These are phyloP conservation scores for Crotalus helleri DNA, from an alignment of 2,113 vertebrate species.

Conservation along the genomic window DNA sequence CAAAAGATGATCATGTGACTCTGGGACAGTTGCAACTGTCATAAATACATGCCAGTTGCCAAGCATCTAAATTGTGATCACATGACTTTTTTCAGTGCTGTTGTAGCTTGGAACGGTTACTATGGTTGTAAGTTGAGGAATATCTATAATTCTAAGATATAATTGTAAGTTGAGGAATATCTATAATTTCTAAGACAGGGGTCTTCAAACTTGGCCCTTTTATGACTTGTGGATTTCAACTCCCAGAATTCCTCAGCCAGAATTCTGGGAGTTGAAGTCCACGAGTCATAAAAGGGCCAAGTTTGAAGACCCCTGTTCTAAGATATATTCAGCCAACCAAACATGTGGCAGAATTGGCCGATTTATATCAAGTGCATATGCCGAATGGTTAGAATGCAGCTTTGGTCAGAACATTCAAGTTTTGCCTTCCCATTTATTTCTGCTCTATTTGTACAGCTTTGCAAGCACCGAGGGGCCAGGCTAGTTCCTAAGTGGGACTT, in stretches of 20 bases:
- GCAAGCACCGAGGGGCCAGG: fast-evolving
- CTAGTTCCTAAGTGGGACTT: not conserved
- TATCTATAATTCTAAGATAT: not conserved
- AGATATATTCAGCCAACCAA: not conserved
- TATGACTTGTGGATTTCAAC: too few species aligned
- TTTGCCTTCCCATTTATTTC: not conserved
- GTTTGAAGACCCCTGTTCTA: too few species aligned
- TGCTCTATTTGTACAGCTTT: not conserved
- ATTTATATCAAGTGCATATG: not conserved
- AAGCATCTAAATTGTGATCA: not conserved
- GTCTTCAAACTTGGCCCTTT: too few species aligned
- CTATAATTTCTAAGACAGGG: too few species aligned
- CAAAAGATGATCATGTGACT: not conserved
- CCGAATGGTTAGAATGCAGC: not conserved
- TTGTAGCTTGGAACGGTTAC: not conserved
- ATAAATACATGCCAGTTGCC: not conserved
- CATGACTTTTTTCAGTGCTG: not conserved
- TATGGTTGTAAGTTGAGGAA: not conserved
- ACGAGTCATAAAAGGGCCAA: too few species aligned
- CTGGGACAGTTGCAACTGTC: not conserved
- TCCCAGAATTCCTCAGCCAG: too few species aligned
- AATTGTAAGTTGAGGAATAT: not conserved
- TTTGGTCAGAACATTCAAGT: not conserved
- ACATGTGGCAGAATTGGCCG: not conserved
- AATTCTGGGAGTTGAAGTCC: too few species aligned